Percentiles rank a stretch among this genome's conserved stretches.
These are phyloP conservation scores for Leucosticte australis DNA, from an alignment of 2,113 vertebrate genomes.

Conservation along the genomic window DNA sequence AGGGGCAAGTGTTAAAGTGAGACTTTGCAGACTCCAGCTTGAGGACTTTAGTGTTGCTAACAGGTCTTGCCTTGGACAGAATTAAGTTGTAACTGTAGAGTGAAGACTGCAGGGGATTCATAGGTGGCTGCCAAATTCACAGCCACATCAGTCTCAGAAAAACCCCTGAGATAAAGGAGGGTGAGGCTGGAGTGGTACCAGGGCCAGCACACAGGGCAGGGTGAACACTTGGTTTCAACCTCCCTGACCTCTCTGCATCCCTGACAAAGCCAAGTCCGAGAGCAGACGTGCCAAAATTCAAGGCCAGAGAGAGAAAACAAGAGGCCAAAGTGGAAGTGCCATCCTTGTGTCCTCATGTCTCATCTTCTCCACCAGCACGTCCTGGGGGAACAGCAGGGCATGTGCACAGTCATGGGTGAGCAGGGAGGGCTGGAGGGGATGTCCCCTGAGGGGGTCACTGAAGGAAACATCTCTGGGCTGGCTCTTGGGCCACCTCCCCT, in stretches of 20 bases:
- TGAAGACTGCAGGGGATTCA: background rate
- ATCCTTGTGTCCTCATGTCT: background rate
- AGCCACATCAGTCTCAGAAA: background rate
- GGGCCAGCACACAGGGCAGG: accelerated
- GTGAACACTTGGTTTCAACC: background rate
- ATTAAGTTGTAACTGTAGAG: background rate
- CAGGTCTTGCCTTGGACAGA: background rate
- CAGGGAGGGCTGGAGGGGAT: background rate
- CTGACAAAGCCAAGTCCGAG: background rate
- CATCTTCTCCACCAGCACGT: background rate
- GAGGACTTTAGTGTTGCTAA: background rate
- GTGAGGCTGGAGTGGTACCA: background rate
- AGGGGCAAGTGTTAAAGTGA: background rate
- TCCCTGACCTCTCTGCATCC: background rate
- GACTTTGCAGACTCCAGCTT: background rate
- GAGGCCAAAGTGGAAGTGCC: background rate
- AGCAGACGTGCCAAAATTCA: background rate
- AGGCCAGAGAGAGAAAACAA: background rate
- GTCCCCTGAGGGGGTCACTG: background rate
- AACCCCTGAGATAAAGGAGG: background rate
- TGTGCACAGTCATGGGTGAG: background rate
- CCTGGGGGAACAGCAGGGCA: background rate
- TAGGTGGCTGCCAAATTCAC: background rate
- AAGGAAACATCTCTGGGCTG: background rate
- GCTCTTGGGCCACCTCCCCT: background rate